Conservation (phyloP, 2,113 vertebrate genomes). For the Mustelus asterias region DNA sequence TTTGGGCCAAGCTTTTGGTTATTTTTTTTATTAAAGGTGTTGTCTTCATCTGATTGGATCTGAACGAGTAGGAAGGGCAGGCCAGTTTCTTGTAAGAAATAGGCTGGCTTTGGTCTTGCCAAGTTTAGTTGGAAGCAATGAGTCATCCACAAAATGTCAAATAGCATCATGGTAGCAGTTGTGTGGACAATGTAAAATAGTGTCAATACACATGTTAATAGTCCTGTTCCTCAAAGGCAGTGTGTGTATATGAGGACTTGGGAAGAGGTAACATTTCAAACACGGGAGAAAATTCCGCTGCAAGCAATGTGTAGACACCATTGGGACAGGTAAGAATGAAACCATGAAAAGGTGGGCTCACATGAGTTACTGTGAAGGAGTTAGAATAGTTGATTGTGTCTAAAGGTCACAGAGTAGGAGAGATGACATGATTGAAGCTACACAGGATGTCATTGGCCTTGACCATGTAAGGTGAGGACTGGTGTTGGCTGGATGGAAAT, state of each 20-base stretch:
- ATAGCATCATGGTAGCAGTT: too few species aligned
- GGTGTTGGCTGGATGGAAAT: not conserved
- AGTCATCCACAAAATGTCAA: too few species aligned
- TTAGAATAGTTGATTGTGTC: not conserved
- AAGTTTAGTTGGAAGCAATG: not conserved
- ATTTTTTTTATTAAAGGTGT: too few species aligned
- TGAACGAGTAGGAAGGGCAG: not conserved
- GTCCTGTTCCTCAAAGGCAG: not conserved
- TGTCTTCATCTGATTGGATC: too few species aligned
- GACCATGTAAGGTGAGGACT: not conserved
- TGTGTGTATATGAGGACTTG: not conserved
- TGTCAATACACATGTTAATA: not conserved
- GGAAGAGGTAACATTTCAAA: not conserved
- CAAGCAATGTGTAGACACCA: not conserved
- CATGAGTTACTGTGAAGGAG: not conserved
- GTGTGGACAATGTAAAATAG: not conserved
- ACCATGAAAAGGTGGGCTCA: not conserved
- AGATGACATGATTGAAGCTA: not conserved
- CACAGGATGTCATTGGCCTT: not conserved
- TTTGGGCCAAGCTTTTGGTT: not conserved
- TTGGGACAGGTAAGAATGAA: not conserved
- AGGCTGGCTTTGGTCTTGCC: not conserved
- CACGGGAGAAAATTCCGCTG: not conserved
- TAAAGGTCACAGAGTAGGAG: not conserved
- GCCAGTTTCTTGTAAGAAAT: not conserved